phyloP scores from a whole-genome alignment of 2,113 vertebrate genomes.

The Rana temporaria region DNA sequence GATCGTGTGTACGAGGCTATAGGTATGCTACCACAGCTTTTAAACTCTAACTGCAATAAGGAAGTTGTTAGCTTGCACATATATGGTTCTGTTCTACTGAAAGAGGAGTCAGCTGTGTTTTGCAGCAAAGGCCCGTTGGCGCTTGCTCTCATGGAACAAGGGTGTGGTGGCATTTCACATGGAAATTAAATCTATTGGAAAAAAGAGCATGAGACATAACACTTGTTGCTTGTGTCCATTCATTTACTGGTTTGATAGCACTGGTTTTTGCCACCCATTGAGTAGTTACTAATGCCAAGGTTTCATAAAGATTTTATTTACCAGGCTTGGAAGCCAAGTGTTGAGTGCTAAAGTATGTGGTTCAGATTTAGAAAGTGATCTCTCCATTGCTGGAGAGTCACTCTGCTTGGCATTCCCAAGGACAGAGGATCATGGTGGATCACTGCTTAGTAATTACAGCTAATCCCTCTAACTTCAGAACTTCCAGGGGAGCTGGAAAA shows the following conservation, averaged over 20 bases:
- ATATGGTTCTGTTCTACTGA: too few relatives aligned
- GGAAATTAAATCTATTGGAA: constrained; percentile 32
- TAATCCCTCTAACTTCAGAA: constrained; percentile 7
- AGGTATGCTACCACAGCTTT: too few relatives aligned
- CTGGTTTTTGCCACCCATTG: constrained; percentile 22
- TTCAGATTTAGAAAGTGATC: not conserved
- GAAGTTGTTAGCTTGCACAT: too few relatives aligned
- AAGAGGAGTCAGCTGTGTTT: not conserved
- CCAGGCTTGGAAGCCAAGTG: not conserved
- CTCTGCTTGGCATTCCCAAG: not conserved
- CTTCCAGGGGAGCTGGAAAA: constrained; percentile 23
- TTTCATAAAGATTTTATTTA: constrained; percentile 17
- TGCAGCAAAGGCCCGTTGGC: not conserved
- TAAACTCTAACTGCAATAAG: too few relatives aligned
- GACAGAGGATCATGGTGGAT: constrained; percentile 8
- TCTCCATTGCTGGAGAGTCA: not conserved
- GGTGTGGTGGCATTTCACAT: not conserved
- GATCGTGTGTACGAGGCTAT: too few relatives aligned
- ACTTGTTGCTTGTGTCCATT: constrained; percentile 15
- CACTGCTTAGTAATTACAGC: constrained; percentile 12
- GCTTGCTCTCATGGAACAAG: not conserved
- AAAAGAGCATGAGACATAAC: constrained; percentile 8
- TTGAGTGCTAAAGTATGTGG: constrained; percentile 1
- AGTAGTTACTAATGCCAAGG: constrained; percentile 20
- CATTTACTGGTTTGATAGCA: not conserved